Percentiles rank a stretch among this genome's conserved stretches.
These are phyloP conservation scores for Channa argus DNA, from an alignment of 2,113 vertebrate genomes.

Conservation along the genomic window DNA sequence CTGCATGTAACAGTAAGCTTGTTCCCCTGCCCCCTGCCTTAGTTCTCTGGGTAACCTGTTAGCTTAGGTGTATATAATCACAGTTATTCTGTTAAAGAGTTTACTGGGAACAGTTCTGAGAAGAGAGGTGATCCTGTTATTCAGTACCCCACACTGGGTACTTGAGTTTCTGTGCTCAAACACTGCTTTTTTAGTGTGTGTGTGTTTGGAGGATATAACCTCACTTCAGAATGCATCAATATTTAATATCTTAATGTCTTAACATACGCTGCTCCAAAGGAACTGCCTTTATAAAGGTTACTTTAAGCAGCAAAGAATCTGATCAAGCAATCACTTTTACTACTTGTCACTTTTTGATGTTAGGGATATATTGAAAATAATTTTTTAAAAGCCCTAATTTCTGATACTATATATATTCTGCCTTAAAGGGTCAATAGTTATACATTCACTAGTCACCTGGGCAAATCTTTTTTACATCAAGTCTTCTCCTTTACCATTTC, in stretches of 20 bases:
- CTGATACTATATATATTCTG: neutral
- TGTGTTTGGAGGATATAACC: neutral
- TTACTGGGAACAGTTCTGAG: neutral
- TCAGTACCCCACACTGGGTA: neutral
- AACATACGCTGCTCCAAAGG: neutral
- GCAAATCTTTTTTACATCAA: neutral
- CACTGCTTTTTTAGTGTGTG: too few species aligned
- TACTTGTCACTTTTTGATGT: neutral
- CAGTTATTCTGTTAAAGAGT: neutral
- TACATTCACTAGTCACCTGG: neutral
- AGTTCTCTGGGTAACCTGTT: too few species aligned
- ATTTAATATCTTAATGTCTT: neutral
- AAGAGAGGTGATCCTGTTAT: conserved; percentile 11
- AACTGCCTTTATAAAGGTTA: neutral
- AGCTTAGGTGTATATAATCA: too few species aligned
- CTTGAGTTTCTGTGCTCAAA: neutral
- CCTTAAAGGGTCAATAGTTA: neutral
- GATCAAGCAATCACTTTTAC: neutral
- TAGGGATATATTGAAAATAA: conserved; percentile 1
- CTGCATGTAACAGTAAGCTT: too few species aligned
- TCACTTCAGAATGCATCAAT: neutral
- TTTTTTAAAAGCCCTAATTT: neutral
- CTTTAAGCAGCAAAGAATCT: neutral
- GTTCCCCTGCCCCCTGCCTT: too few species aligned
- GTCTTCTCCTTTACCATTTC: neutral